A percentile compares a stretch with the other conserved stretches of the same genome.
These are phyloP conservation scores for Isoperla grammatica DNA, from an alignment of 2,888 invertebrate species.

Conservation along the genomic window DNA sequence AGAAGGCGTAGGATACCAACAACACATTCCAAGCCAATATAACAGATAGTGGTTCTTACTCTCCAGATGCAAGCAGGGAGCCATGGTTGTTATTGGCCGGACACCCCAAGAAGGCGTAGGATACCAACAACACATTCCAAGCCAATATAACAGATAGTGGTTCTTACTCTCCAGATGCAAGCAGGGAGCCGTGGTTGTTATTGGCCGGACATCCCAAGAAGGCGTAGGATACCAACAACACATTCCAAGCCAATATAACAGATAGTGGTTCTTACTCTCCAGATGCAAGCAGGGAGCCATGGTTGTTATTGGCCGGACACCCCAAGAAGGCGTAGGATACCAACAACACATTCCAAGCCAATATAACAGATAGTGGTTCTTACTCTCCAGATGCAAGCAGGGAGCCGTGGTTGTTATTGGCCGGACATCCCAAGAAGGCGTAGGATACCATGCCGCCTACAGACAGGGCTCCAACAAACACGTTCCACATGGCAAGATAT, in stretches of 20 bases:
- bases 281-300: constrained; percentile 44
- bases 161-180: constrained; percentile 44
- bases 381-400: constrained; percentile 44
- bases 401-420: constrained; percentile 50
- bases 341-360: constrained; percentile 35
- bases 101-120: constrained; percentile 62
- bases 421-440: constrained; percentile 60
- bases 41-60: constrained; percentile 39
- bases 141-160: too few species aligned
- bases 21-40: too few species aligned
- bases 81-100: constrained; percentile 53
- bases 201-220: constrained; percentile 61
- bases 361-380: constrained; percentile 31
- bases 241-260: too few species aligned
- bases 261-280: constrained; percentile 41
- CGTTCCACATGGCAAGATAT: constrained; percentile 64
- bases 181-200: constrained; percentile 47
- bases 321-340: constrained; percentile 61
- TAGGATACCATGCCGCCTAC: constrained; percentile 59
- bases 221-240: constrained; percentile 58
- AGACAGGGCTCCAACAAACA: constrained; percentile 56
- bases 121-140: too few species aligned
- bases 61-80: constrained; percentile 43
- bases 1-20: too few species aligned
- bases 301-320: constrained; percentile 56